Evolutionary conservation across 2,797 vertebrate species (phyloP), one percentile per base, ranked within the genome.

Genomic region (Esox masquinongy): DNA sequence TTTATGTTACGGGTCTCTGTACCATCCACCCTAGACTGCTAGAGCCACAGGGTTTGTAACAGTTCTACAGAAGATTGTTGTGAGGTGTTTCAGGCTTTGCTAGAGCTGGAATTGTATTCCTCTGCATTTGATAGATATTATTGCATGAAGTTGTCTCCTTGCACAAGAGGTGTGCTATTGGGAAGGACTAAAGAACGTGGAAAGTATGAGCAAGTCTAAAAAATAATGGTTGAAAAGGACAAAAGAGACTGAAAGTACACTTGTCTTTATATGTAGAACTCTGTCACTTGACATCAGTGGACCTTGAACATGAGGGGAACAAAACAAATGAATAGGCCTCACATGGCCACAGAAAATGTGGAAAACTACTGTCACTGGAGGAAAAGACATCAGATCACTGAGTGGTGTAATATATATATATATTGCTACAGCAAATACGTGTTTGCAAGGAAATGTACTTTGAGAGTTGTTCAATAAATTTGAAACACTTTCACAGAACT

Each of bases 381-480:
- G n/a, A n/a, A n/a, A 47, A 36, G 51, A 11, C 24, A 64, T 22
- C 8, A 85, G 39, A 74, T 4, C 0, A 50, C 71, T 74, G 36
- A 61, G 77, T 22, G 47, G 34, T 73, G 51, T 68, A 31, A n/a
- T n/a, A n/a, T n/a, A n/a, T n/a, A 50, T 64, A 72, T 1, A 36
- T 69, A 82, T 72, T 79, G 79, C 74, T 85, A 84, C 3, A 19
- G 31, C 31, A 15, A 68, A 90, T 92, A 81, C 83, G 82, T 88
- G 90, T 88, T 82, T 22, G 82, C 80, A 87, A 63, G 87, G 80
- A 89, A 93, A 92, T 94, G 89, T 92, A 91, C 84, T 89, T 89
- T 86, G 81, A 92, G 89, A 89, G 79, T 88, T 87, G 85, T 77
- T 24, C 17, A 89, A 89, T 91, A 94, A 94, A 95, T 83, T 80